phyloP scores from a whole-genome alignment of 2,797 vertebrate species.

The Arnoldichthys spilopterus region DNA sequence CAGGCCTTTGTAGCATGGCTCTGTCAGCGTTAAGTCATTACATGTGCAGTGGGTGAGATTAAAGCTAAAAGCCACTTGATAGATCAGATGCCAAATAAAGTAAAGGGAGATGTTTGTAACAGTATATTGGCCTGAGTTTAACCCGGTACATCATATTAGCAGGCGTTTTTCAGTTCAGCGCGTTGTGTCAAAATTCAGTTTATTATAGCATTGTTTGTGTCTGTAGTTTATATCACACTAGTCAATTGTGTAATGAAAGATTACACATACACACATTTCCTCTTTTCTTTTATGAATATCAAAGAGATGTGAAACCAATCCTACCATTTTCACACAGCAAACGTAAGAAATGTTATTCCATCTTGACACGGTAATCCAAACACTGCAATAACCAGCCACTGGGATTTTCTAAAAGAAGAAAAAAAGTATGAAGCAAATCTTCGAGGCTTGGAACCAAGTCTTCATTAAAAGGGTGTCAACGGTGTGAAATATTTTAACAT shows the following conservation, averaged over 20 bases:
- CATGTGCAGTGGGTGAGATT: background rate
- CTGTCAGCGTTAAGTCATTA: background rate
- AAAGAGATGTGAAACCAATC: background rate
- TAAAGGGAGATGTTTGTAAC: background rate
- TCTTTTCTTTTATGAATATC: background rate
- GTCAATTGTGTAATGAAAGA: too few species aligned
- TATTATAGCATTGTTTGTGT: too few species aligned
- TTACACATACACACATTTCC: background rate
- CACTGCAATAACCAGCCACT: conserved; percentile 1
- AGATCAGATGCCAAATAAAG: background rate
- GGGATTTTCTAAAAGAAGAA: background rate
- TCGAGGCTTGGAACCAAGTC: conserved; percentile 7
- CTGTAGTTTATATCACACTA: too few species aligned
- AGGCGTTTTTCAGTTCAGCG: too few species aligned
- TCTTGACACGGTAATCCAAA: background rate
- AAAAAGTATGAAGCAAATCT: conserved; percentile 19
- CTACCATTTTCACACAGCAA: background rate
- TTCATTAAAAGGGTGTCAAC: conserved; percentile 56
- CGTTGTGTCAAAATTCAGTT: too few species aligned
- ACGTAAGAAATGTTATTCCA: background rate
- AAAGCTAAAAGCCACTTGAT: conserved; percentile 7
- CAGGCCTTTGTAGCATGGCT: background rate
- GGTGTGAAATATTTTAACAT: conserved; percentile 58
- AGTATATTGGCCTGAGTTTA: background rate
- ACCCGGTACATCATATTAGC: background rate